These are phyloP conservation scores for Lycopodina hypogea DNA, from an alignment of 37 sponge, comb jelly and placozoan species.

Conservation along the genomic window DNA sequence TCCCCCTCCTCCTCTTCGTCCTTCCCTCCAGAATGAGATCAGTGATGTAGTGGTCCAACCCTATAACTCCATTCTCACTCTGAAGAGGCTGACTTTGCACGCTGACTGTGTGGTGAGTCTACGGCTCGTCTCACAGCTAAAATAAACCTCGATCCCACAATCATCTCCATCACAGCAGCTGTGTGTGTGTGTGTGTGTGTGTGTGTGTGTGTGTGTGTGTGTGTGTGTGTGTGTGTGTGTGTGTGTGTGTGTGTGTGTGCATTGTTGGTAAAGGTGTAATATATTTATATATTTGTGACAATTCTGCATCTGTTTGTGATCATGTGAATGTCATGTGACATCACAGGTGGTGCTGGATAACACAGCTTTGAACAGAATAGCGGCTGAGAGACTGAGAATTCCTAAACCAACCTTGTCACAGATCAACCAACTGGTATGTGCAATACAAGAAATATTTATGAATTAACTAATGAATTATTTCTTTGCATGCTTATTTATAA, in stretches of 20 bases:
- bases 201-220: neutral
- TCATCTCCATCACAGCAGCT: neutral
- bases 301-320: no score
- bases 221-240: neutral
- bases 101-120: slow-evolving; percentile 90
- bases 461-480: neutral
- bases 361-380: slow-evolving; percentile 95
- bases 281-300: no score
- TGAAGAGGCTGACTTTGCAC: slow-evolving; percentile 91
- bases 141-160: neutral
- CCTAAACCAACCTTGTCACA: slow-evolving; percentile 90
- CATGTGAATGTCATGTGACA: neutral
- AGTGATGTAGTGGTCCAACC: slow-evolving; percentile 99
- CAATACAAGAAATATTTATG: neutral
- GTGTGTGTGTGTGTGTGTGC: no score
- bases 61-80: slow-evolving; percentile 97
- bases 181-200: neutral
- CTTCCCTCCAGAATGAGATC: slow-evolving; percentile 52
- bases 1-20: neutral
- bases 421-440: slow-evolving; percentile 78
- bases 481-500: neutral
- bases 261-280: no score
- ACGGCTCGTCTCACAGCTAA: neutral
- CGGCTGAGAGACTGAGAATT: slow-evolving; percentile 90
- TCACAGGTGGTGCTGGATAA: slow-evolving; percentile 92